These are phyloP conservation scores for Cheilosia urbana DNA, from an alignment of 2,888 invertebrate genomes.

Conservation along the genomic window DNA sequence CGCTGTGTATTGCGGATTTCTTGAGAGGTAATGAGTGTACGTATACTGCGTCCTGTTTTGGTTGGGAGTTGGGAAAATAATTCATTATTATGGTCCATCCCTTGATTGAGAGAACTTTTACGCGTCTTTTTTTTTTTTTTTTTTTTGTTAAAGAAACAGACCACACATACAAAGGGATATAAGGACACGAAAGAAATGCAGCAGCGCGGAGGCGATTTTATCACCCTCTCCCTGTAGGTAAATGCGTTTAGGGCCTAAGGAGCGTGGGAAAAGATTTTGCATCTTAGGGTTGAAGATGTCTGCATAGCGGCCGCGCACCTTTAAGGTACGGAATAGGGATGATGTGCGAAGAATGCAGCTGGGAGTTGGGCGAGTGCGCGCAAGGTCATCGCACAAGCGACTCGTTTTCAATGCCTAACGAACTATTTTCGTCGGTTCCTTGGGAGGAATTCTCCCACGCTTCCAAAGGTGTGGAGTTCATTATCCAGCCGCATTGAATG, in stretches of 20 bases:
- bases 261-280: slow-evolving; percentile 69
- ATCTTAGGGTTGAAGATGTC: slow-evolving; percentile 45
- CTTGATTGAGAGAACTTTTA: slow-evolving; percentile 63
- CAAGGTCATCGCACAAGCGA: background rate
- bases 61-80: slow-evolving; percentile 68
- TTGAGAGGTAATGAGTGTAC: slow-evolving; percentile 16
- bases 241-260: background rate
- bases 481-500: slow-evolving; percentile 8
- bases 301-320: slow-evolving; percentile 38
- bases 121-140: slow-evolving; percentile 57
- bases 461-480: slow-evolving; percentile 9
- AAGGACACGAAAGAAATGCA: too few relatives aligned
- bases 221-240: background rate
- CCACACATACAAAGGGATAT: slow-evolving; percentile 45
- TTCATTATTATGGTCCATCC: slow-evolving; percentile 57
- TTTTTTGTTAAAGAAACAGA: slow-evolving; percentile 13
- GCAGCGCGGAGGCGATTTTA: too few relatives aligned
- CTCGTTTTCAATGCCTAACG: too few relatives aligned
- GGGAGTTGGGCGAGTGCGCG: slow-evolving; percentile 38
- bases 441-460: slow-evolving; percentile 53
- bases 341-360: slow-evolving; percentile 36
- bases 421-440: background rate
- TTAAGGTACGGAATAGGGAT: slow-evolving; percentile 30
- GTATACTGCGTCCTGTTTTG: slow-evolving; percentile 11
- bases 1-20: slow-evolving; percentile 61